Evolutionary conservation across 2,797 vertebrate species (phyloP), one percentile per base, ranked within the genome.

Genomic region (Lagocephalus sceleratus): DNA sequence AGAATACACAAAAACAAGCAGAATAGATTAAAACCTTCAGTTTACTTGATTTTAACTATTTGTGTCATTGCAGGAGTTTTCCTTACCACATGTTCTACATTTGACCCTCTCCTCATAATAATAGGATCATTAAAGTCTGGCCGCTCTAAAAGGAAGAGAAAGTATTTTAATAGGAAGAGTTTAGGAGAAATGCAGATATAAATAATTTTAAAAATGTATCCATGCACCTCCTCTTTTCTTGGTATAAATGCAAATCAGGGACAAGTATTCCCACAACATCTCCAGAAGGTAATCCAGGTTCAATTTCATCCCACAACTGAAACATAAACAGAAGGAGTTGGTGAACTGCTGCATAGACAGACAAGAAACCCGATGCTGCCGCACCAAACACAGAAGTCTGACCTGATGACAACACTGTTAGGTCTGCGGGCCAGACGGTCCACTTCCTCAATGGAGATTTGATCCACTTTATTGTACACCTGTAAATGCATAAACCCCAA

Each of bases 381-480:
- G n/a, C 19, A 35, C 29, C 39, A 22, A 2, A 16, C 5, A 41
- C 11, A 46, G 35, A 46, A 3, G 19, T 42, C 75, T 42, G 32
- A 97, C 95, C 95, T 99, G 86, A 99, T 95, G 9, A 99, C 96
- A 29, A 95, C 95, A 16, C 97, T 98, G 89, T 98, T 84, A 21
- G 93, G 73, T 69, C 90, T 90, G 66, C 87, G 91, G 43, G 97
- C 97, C 50, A 99, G 88, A 9, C 96, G 94, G 78, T 99, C 92
- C 54, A 99, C 95, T 79, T 98, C 97, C 75, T 99, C 97, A 74
- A 99, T 97, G 8, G 97, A 96, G 81, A 99, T 98, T 83, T 99
- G 97, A 82, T 99, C 97, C 42, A 99, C 93, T 87, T 99, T 99
- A 85, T 99, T 99, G 87, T 99, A 99, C 63, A 99, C 97, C 97